Conservation (phyloP, 2,797 vertebrate species). For the Ceyx erithaca region DNA sequence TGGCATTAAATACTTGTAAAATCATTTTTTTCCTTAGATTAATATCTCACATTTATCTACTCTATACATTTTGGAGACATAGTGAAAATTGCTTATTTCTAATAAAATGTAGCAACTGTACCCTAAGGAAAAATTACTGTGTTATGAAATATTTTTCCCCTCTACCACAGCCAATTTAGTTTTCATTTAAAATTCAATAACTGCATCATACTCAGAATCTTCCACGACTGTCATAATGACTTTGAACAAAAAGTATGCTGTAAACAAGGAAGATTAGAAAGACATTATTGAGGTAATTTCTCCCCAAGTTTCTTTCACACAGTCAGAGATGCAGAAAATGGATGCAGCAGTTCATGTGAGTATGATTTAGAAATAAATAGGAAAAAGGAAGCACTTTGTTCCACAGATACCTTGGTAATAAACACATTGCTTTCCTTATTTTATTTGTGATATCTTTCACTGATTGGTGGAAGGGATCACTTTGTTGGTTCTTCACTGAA, state of each 20-base stretch:
- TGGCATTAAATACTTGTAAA: constrained; percentile 58
- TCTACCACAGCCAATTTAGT: constrained; percentile 74
- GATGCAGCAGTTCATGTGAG: not conserved
- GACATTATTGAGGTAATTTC: constrained; percentile 66
- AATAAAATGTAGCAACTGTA: constrained; percentile 70
- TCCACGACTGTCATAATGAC: constrained; percentile 64
- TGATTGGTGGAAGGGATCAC: not conserved
- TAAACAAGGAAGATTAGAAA: constrained; percentile 76
- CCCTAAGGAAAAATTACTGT: constrained; percentile 73
- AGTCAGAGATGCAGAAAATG: not conserved
- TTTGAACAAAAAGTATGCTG: constrained; percentile 69
- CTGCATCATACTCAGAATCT: constrained; percentile 66
- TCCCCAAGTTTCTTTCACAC: constrained; percentile 39
- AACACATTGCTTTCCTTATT: not conserved
- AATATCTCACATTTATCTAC: constrained; percentile 55
- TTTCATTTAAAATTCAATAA: constrained; percentile 79
- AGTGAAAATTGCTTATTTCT: constrained; percentile 76
- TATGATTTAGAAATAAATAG: constrained; percentile 18
- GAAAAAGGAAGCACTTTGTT: not conserved
- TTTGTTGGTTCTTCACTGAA: not conserved
- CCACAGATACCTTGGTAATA: not conserved
- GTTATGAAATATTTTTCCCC: constrained; percentile 70
- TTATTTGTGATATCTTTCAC: not conserved
- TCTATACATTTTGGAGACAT: constrained; percentile 54
- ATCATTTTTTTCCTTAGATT: constrained; percentile 47